phyloP scores from a whole-genome alignment of 2,113 vertebrate species.

The Amphiprion percula region DNA sequence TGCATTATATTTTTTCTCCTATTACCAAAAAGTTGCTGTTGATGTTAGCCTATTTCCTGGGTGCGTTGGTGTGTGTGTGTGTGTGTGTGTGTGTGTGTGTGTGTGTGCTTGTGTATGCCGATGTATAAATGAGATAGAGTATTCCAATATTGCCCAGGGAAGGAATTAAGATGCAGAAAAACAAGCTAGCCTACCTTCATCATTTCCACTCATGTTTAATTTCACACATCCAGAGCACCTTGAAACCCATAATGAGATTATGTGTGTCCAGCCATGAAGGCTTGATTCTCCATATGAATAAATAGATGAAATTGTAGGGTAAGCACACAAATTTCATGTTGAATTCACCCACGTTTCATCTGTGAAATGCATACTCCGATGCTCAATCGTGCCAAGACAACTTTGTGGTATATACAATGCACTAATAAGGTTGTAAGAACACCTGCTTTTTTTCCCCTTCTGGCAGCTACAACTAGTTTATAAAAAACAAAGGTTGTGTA shows the following conservation, averaged over 20 bases:
- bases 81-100: too few species aligned
- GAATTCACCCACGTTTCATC: too few species aligned
- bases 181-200: slow-evolving; percentile 33
- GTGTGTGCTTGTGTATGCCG: neutral
- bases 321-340: neutral
- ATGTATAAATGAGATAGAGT: slow-evolving; percentile 14
- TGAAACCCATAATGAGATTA: slow-evolving; percentile 58
- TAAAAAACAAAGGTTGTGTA: too few species aligned
- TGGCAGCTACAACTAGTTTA: too few species aligned
- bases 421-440: too few species aligned
- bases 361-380: too few species aligned
- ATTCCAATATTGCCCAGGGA: slow-evolving; percentile 31
- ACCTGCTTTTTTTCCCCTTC: too few species aligned
- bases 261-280: slow-evolving; percentile 44
- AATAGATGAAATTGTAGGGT: slow-evolving; percentile 28
- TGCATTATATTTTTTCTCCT: slow-evolving; percentile 51
- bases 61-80: slow-evolving; percentile 3
- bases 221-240: slow-evolving; percentile 45
- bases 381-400: too few species aligned
- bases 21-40: slow-evolving; percentile 59
- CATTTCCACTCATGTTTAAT: slow-evolving; percentile 46
- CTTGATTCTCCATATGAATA: slow-evolving; percentile 33
- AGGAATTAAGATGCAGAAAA: slow-evolving; percentile 56
- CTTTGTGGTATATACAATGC: too few species aligned
- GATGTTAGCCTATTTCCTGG: slow-evolving; percentile 46